Evolutionary conservation across 2,113 vertebrate species (phyloP).

Genomic region (Ceyx melanurus): DNA sequence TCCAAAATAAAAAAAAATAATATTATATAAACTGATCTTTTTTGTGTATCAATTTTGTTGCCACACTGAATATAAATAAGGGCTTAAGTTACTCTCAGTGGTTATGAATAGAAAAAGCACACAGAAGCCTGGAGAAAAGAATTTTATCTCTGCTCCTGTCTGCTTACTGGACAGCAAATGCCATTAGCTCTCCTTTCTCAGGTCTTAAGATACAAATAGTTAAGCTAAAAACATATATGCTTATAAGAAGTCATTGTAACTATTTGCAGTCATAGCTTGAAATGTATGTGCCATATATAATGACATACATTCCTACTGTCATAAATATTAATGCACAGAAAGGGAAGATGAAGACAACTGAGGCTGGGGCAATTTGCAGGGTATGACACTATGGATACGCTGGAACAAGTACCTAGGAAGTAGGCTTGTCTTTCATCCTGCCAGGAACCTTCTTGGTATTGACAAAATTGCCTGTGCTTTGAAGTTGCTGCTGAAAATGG

Average conservation of each 20-base stretch:
- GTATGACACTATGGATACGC: accelerated
- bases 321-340: neutral
- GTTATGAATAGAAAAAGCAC: neutral
- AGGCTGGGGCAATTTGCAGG: neutral
- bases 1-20: neutral
- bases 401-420: slow-evolving; percentile 1
- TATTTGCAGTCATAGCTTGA: neutral
- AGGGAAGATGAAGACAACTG: neutral
- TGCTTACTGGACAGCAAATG: neutral
- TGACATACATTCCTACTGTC: neutral
- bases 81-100: neutral
- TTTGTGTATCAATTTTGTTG: slow-evolving; percentile 12
- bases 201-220: neutral
- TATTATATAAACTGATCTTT: neutral
- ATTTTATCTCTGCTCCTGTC: neutral
- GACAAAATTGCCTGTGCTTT: slow-evolving; percentile 33
- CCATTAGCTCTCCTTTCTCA: neutral
- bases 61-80: neutral
- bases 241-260: neutral
- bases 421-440: neutral
- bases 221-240: neutral
- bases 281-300: neutral
- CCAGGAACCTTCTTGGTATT: neutral
- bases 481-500: slow-evolving; percentile 48
- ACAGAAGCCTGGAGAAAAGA: neutral